Base-by-base conservation (phyloP, 2,888 invertebrate species). In the Cephus pulcher region DNA sequence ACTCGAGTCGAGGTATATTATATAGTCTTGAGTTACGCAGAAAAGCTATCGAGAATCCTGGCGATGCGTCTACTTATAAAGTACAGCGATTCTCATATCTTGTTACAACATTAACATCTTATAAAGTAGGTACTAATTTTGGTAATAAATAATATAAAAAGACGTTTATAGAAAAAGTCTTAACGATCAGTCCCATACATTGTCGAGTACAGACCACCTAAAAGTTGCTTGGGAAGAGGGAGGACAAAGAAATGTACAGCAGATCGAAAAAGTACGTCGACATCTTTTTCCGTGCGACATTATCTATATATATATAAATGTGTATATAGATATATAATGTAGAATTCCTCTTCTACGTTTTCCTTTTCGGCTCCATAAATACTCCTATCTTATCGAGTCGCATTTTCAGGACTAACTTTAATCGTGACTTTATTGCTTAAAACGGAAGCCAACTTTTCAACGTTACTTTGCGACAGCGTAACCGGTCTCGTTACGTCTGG, bases 391-490 rank as follows among this genome's bases (percentile, higher is more conserved):
- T 90, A 91, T 90, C 90, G 90, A 80, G 83, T 86, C 83, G 83
- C 88, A 79, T 86, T 87, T 78, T 91, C 91, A n/a, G 91, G 90
- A 81, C 87, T 91, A 79, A 91, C 88, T 85, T 88, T 90, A 77
- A 92, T 91, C 81, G 91, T 91, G 76, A 92, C 91, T 84, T 90
- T 90, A 84, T 92, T 91, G 82, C 85, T 87, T 76, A 91, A 81
- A 75, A 87, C 87, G 12, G 88, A 86, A 23, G 91, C 89, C 76
- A 91, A 81, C 79, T 90, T 91, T 70, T 91, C 91, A 15, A 91
- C 85, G 81, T 85, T 90, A 69, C 86, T 87, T 69, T 88, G 88
- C 11, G 83, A 76, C 74, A 86, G 78, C 34, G 40, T 35, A 34
- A 76, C 40, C 40, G 68, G 23, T 70, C 75, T 73, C 37, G 12